These are phyloP conservation scores for Mesitornis unicolor DNA, from an alignment of 2,113 vertebrate genomes.

Conservation along the genomic window DNA sequence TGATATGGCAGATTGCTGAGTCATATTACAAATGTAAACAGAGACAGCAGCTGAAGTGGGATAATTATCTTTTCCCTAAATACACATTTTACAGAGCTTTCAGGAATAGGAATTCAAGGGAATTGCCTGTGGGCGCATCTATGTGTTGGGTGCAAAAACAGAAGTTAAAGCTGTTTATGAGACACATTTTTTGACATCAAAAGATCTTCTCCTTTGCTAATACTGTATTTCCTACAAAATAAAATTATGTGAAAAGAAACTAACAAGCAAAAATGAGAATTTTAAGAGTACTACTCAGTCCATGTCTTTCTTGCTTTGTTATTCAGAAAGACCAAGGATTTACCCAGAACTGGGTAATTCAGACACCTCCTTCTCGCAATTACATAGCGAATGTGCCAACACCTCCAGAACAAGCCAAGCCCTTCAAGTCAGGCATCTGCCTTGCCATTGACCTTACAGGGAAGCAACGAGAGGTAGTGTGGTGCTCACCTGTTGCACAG, in stretches of 20 bases:
- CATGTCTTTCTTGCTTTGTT: background rate
- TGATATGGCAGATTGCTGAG: background rate
- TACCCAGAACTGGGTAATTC: background rate
- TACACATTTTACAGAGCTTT: background rate
- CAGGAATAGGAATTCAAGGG: background rate
- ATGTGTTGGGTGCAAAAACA: background rate
- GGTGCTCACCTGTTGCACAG: background rate
- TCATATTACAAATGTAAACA: slow-evolving; percentile 9
- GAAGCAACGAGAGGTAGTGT: background rate
- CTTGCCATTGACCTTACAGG: background rate
- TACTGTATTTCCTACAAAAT: background rate
- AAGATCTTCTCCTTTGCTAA: background rate
- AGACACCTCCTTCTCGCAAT: background rate
- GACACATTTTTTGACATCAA: background rate
- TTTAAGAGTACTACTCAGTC: background rate
- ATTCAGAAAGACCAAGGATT: background rate
- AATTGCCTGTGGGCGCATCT: background rate
- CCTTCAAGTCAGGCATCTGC: background rate
- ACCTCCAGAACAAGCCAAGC: background rate
- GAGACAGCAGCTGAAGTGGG: background rate
- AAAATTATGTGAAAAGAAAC: background rate
- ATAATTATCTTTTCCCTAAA: background rate
- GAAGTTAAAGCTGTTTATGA: background rate
- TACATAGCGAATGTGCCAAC: background rate
- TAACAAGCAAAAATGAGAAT: background rate